These are phyloP conservation scores for Caenorhabditis japonica DNA, from an alignment of 2,888 invertebrate species.

Conservation along the genomic window DNA sequence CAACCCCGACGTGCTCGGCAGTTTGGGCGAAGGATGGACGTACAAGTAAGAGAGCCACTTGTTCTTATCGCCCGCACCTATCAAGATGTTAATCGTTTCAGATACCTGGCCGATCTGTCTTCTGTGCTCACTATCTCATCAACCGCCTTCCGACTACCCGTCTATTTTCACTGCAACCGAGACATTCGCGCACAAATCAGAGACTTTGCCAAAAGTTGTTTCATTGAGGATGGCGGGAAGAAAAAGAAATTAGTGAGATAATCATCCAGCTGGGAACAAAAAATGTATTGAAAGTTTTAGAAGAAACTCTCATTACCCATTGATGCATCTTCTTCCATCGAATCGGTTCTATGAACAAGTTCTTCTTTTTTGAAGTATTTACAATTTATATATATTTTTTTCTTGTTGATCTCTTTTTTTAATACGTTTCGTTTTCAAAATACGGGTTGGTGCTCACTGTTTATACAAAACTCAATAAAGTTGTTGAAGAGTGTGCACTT, in stretches of 20 bases:
- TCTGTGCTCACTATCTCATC: constrained; percentile 64
- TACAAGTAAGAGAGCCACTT: constrained; percentile 47
- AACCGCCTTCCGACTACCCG: constrained; percentile 63
- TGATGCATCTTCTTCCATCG: constrained; percentile 28
- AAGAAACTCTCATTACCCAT: constrained; percentile 37
- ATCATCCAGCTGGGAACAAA: neutral
- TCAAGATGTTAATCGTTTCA: constrained; percentile 24
- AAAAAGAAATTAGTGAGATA: constrained; percentile 38
- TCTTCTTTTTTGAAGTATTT: too few species aligned
- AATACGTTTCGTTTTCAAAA: constrained; percentile 1
- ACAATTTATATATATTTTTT: neutral
- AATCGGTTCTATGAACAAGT: constrained; percentile 41
- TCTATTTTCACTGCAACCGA: constrained; percentile 63
- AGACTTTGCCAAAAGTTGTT: constrained; percentile 42
- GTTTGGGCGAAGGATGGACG: constrained; percentile 57
- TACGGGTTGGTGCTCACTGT: constrained; percentile 19
- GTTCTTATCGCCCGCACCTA: neutral
- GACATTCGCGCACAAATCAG: constrained; percentile 56
- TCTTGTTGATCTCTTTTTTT: constrained; percentile 21
- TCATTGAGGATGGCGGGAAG: constrained; percentile 37
- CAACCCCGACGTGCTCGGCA: constrained; percentile 47
- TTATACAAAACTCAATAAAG: constrained; percentile 25
- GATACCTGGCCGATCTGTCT: constrained; percentile 65
- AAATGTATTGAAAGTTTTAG: constrained; percentile 20
- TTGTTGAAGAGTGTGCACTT: constrained; percentile 7